phyloP scores from a whole-genome alignment of 2,113 vertebrate genomes.

The Periophthalmus modestus region DNA sequence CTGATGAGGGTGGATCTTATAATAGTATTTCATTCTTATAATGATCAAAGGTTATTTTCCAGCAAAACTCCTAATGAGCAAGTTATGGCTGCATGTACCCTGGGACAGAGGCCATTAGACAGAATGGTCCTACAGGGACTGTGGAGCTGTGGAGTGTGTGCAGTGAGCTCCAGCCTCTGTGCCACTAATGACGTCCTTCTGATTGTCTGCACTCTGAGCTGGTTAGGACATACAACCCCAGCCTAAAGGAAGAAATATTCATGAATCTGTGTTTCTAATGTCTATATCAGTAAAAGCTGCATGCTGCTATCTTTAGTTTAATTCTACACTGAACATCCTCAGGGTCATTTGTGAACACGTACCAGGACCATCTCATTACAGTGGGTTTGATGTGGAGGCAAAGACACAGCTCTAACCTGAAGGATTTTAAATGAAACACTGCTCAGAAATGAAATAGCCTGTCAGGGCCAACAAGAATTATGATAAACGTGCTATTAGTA shows the following conservation, averaged over 20 bases:
- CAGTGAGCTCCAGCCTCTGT: neutral
- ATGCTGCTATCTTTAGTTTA: neutral
- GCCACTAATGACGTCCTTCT: conserved; percentile 8
- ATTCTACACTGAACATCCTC: neutral
- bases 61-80: neutral
- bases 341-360: neutral
- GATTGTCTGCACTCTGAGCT: neutral
- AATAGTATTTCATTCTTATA: neutral
- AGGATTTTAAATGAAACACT: conserved; percentile 63
- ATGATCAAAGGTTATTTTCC: neutral
- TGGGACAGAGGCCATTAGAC: conserved; percentile 3
- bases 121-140: neutral
- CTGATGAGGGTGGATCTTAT: neutral
- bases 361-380: conserved; percentile 23
- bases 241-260: neutral
- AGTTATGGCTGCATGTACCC: neutral
- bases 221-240: neutral
- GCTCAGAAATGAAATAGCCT: conserved; percentile 66
- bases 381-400: conserved; percentile 53
- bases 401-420: conserved; percentile 49
- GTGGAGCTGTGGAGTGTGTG: neutral
- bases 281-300: neutral
- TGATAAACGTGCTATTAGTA: conserved; percentile 75
- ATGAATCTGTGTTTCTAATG: neutral
- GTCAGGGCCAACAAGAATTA: conserved; percentile 73